Evolutionary conservation across 2,888 invertebrate genomes (phyloP).

Genomic region (Cheilosia variabilis): DNA sequence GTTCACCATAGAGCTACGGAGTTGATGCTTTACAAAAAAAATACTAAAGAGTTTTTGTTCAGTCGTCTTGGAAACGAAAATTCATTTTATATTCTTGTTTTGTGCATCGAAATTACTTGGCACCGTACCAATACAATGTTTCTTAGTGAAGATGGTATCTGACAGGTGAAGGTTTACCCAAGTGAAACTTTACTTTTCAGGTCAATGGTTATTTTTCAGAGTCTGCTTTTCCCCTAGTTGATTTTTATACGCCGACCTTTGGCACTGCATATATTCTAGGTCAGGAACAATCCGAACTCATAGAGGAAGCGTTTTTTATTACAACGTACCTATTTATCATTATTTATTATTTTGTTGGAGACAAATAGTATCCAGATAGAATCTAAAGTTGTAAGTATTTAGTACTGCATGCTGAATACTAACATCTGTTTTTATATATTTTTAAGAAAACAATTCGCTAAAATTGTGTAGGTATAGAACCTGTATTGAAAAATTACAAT

Average conservation of each 20-base stretch:
- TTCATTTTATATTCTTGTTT: conserved; percentile 16
- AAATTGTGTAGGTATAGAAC: too few species aligned
- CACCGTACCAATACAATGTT: conserved; percentile 25
- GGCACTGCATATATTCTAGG: not conserved
- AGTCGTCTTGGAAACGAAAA: conserved; percentile 30
- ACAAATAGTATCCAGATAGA: too few species aligned
- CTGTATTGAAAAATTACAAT: too few species aligned
- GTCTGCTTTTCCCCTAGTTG: conserved; percentile 12
- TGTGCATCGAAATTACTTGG: conserved; percentile 37
- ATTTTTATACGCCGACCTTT: conserved; percentile 19
- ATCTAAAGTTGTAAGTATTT: too few species aligned
- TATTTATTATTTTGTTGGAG: too few species aligned
- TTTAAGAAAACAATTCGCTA: too few species aligned
- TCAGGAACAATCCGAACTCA: not conserved
- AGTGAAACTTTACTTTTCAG: conserved; percentile 46
- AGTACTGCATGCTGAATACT: too few species aligned
- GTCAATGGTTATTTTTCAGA: conserved; percentile 22
- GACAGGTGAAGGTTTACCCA: conserved; percentile 40
- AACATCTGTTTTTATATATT: too few species aligned
- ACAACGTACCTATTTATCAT: too few species aligned
- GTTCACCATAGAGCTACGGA: not conserved
- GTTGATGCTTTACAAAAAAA: not conserved
- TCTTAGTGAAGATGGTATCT: conserved; percentile 32
- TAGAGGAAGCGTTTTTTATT: too few species aligned
- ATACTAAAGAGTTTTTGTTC: conserved; percentile 25